Evolutionary conservation across 2,797 vertebrate genomes (phyloP).

Genomic region (Eospalax fontanierii): DNA sequence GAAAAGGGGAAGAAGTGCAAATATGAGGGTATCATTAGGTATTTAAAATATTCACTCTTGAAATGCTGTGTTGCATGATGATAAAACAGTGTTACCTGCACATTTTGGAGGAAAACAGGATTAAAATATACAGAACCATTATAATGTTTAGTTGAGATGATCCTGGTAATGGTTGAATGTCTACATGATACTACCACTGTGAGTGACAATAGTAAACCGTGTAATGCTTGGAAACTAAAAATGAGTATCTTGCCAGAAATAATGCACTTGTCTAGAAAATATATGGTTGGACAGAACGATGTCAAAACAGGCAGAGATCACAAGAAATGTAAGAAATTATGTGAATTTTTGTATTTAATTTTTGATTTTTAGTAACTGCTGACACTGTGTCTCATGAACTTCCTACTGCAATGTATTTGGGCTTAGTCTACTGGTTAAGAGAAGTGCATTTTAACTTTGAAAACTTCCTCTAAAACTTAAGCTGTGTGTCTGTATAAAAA

Average conservation of each 20-base stretch:
- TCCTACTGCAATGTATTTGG: background rate
- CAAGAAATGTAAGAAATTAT: background rate
- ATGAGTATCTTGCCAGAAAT: constrained; percentile 7
- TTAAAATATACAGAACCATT: background rate
- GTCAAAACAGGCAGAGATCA: background rate
- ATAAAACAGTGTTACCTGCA: background rate
- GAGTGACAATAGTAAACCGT: background rate
- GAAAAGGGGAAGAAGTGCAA: constrained; percentile 19
- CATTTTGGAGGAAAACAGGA: background rate
- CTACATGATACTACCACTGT: background rate
- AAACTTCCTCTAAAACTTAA: background rate
- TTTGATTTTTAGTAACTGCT: constrained; percentile 29
- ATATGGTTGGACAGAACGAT: constrained; percentile 9
- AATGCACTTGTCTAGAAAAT: background rate
- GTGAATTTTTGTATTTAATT: background rate
- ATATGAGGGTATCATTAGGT: background rate
- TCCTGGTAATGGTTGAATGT: background rate
- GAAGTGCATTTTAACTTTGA: background rate
- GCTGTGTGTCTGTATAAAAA: background rate
- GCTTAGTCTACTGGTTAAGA: background rate
- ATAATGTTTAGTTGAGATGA: background rate
- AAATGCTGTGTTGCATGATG: background rate
- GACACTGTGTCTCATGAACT: background rate
- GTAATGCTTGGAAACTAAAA: background rate
- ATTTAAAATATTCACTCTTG: background rate